phyloP scores from a whole-genome alignment of 2,113 vertebrate genomes.

The Sylvia atricapilla region DNA sequence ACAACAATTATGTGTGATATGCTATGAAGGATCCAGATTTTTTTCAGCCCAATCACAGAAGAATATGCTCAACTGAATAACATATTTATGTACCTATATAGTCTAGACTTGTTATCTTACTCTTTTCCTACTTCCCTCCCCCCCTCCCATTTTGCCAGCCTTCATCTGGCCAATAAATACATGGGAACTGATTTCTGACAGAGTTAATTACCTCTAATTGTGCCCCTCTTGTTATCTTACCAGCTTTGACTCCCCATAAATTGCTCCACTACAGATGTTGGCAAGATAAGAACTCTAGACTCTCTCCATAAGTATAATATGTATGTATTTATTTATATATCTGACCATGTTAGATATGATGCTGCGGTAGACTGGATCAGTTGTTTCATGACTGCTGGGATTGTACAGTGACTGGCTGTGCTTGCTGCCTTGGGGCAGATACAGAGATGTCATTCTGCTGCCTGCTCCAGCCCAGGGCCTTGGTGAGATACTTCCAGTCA shows the following conservation, averaged over 20 bases:
- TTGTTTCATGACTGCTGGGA: neutral
- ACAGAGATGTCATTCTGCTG: neutral
- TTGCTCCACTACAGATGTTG: neutral
- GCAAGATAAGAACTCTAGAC: slow-evolving; percentile 10
- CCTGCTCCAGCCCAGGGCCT: neutral
- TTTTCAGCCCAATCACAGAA: neutral
- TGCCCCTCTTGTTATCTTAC: neutral
- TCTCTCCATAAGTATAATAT: neutral
- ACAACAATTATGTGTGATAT: neutral
- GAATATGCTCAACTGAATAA: neutral
- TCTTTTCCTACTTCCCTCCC: neutral
- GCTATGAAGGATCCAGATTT: neutral
- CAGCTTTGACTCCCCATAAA: neutral
- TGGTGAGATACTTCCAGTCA: neutral
- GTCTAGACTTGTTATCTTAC: slow-evolving; percentile 47
- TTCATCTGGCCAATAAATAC: neutral
- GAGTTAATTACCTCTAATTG: neutral
- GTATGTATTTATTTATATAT: neutral
- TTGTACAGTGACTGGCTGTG: neutral
- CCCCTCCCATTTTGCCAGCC: neutral
- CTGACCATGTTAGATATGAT: neutral
- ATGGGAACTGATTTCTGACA: neutral
- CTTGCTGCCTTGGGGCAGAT: neutral
- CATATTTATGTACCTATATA: neutral
- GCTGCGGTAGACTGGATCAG: neutral